Evolutionary conservation across 2,888 invertebrate species (phyloP).

Genomic region (Thecocarcelia acutangulata): DNA sequence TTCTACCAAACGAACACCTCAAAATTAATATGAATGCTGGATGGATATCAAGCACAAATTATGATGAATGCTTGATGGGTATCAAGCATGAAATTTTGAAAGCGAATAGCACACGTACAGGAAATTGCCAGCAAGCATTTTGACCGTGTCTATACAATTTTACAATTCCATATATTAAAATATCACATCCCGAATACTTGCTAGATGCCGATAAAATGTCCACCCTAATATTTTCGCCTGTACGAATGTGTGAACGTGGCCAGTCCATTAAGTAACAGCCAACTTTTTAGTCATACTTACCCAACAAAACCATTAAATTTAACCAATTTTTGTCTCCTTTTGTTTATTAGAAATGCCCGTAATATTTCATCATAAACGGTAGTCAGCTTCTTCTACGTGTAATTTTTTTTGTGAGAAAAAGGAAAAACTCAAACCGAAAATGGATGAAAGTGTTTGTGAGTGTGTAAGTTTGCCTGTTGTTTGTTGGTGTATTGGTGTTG

Average conservation of each 20-base stretch:
- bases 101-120: too few species aligned
- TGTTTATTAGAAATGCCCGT: slow-evolving; percentile 1
- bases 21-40: too few species aligned
- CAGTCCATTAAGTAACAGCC: slow-evolving; percentile 65
- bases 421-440: background rate
- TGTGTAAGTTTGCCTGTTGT: too few species aligned
- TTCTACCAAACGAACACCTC: too few species aligned
- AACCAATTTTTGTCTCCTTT: slow-evolving; percentile 35
- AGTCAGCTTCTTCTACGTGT: slow-evolving; percentile 5
- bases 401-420: background rate
- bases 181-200: too few species aligned
- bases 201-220: too few species aligned
- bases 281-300: slow-evolving; percentile 47
- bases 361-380: slow-evolving; percentile 48
- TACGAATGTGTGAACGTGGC: slow-evolving; percentile 15
- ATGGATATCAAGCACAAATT: too few species aligned
- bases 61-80: too few species aligned
- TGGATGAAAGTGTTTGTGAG: background rate
- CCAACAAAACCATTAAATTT: slow-evolving; percentile 30
- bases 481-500: background rate
- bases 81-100: too few species aligned
- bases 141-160: too few species aligned
- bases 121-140: too few species aligned
- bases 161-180: too few species aligned
- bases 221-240: background rate